Percentiles rank a stretch among this genome's conserved stretches.
Conservation (phyloP, 30 jellyfish, hydroid and myxozoan genomes). For the Aurelia sp. region DNA sequence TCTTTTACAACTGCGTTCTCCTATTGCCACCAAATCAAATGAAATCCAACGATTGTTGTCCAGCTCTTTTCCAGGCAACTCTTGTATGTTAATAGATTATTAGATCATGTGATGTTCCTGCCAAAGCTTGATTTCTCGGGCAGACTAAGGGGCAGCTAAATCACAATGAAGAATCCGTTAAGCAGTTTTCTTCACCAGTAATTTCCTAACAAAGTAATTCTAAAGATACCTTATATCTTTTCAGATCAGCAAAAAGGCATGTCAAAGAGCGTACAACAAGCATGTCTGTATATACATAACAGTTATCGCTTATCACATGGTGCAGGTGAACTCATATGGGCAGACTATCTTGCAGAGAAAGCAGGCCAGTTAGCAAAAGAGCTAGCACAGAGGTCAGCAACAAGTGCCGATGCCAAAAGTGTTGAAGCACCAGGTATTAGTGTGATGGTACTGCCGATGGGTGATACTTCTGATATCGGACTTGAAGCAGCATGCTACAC, state of each 20-base stretch:
- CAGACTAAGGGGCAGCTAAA: no score
- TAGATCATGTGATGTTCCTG: no score
- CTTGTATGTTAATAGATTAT: no score
- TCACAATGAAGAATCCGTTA: no score
- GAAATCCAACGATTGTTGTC: no score
- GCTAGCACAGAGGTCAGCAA: slow-evolving; percentile 60
- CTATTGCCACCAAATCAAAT: no score
- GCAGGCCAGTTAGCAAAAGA: slow-evolving; percentile 76
- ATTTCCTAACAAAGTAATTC: no score
- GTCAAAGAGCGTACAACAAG: slow-evolving; percentile 52
- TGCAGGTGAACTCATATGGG: slow-evolving; percentile 71
- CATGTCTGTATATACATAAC: slow-evolving; percentile 76
- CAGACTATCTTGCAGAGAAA: slow-evolving; percentile 59
- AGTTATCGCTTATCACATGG: slow-evolving; percentile 84
- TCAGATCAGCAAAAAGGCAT: slow-evolving; percentile 11
- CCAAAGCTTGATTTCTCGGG: no score
- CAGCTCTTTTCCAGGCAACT: no score
- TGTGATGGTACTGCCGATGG: slow-evolving; percentile 49
- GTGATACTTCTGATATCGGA: slow-evolving; percentile 43
- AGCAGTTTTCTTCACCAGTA: no score
- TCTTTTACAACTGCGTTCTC: no score
- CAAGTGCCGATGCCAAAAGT: slow-evolving; percentile 31
- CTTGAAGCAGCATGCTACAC: slow-evolving; percentile 64
- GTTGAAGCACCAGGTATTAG: slow-evolving; percentile 83
- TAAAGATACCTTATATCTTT: not conserved